A percentile compares a stretch with the other conserved stretches of the same genome.
phyloP scores from a whole-genome alignment of 2,797 vertebrate genomes.

The Sebastes wilsoni region DNA sequence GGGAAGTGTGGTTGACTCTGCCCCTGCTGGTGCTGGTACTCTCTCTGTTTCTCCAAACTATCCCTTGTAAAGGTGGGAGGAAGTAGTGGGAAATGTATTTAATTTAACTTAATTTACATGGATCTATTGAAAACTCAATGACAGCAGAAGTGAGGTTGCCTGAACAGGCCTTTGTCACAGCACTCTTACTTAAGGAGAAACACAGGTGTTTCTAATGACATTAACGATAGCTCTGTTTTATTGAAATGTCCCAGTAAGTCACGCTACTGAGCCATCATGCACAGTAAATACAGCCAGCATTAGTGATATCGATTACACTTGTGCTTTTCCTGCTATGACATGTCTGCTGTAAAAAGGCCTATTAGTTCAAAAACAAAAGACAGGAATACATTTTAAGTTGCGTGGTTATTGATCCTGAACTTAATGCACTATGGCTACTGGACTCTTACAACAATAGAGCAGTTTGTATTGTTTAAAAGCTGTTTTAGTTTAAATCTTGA shows the following conservation, averaged over 20 bases:
- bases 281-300: neutral
- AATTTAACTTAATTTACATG: neutral
- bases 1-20: neutral
- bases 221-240: neutral
- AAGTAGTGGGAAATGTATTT: neutral
- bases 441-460: neutral
- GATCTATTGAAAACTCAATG: neutral
- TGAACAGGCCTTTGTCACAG: neutral
- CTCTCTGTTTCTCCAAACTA: too few relatives aligned
- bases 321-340: neutral
- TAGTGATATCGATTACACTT: neutral
- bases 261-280: neutral
- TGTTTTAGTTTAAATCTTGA: neutral
- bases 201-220: neutral
- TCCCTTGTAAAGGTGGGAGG: neutral
- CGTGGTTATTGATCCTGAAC: neutral
- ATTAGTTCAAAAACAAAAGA: neutral
- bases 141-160: neutral
- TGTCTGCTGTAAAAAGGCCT: neutral
- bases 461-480: neutral
- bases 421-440: neutral
- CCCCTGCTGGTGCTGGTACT: neutral
- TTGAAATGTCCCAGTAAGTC: neutral
- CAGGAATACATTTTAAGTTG: neutral
- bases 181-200: neutral